Conservation (phyloP, 2,888 invertebrate species). For the Omphaloscelis lunosa region DNA sequence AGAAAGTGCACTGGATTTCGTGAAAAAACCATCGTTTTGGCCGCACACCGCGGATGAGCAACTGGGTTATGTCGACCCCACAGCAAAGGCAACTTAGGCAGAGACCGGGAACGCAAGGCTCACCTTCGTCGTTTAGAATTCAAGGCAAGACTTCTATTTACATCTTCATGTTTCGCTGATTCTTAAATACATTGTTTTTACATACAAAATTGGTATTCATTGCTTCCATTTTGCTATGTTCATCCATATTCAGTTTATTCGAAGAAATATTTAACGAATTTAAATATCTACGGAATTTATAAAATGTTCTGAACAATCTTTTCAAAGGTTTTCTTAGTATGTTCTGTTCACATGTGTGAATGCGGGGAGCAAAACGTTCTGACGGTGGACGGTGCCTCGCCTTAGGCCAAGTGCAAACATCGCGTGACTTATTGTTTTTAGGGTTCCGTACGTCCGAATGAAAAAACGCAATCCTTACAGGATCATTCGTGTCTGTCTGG, state of each 20-base stretch:
- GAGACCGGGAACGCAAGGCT: conserved; percentile 24
- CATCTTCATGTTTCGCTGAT: conserved; percentile 16
- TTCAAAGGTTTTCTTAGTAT: conserved; percentile 57
- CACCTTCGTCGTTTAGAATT: conserved; percentile 4
- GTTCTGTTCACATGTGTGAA: conserved; percentile 58
- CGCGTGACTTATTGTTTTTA: conserved; percentile 80
- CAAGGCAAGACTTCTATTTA: conserved; percentile 7
- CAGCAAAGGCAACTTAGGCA: conserved; percentile 37
- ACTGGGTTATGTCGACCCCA: conserved; percentile 73
- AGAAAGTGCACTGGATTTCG: conserved; percentile 75
- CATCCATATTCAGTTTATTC: conserved; percentile 59
- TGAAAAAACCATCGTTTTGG: conserved; percentile 83
- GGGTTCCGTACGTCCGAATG: too few relatives aligned
- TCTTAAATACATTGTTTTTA: conserved; percentile 35
- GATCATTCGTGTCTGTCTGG: too few relatives aligned
- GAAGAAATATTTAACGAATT: conserved; percentile 59
- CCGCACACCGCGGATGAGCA: conserved; percentile 85
- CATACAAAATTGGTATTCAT: conserved; percentile 37
- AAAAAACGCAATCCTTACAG: too few relatives aligned
- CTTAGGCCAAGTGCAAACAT: conserved; percentile 76
- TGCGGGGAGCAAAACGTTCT: conserved; percentile 52
- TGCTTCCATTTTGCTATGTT: conserved; percentile 40
- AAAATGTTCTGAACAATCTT: conserved; percentile 54
- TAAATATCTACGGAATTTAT: conserved; percentile 57
- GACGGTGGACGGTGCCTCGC: conserved; percentile 51